Evolutionary conservation across 2,888 invertebrate genomes (phyloP), one percentile per base, ranked within the genome.

Genomic region (Lasioglossum leucozonium): DNA sequence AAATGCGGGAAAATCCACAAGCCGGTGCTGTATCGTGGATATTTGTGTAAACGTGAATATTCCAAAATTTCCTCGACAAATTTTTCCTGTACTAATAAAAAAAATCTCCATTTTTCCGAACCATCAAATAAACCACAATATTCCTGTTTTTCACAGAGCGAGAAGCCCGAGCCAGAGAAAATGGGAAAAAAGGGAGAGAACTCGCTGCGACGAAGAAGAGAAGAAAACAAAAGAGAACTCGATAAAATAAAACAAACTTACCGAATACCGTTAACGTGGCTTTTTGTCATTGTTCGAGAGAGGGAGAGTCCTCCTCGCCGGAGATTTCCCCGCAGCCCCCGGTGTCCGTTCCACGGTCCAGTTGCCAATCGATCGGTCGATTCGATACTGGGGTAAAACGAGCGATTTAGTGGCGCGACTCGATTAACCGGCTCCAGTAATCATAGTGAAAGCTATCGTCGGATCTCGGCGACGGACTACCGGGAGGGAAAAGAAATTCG

Each of bases 401-500:
- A 81, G 78, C 85, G 88, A 88, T 89, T 87, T 85, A 87, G 72
- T 69, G 67, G 62, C 83, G 75, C 81, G 72, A 86, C 81, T 79
- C 81, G 85, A 86, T 86, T 89, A 86, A 83, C 79, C 74, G 81
- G 65, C 81, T 72, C 72, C 76, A 74, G 85, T 88, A 86, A 88
- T 90, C 87, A 88, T 77, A 82, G 89, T 83, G 87, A 83, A 81
- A 81, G 84, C 84, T 87, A 90, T 90, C 90, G 74, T 72, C 82
- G 67, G 42, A 84, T 84, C 80, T 77, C 72, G 76, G 67, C 78
- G 81, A 75, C 78, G 42, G 79, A 73, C 74, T 74, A 74, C 71
- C 77, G 62, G 62, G 77, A 72, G 34, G 69, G 72, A 67, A 82
- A 79, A 77, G 84, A 85, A 74, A 72, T 81, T 69, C 79, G 69